Evolutionary conservation across 2,113 vertebrate species (phyloP).

Genomic region (Cepphus grylle): DNA sequence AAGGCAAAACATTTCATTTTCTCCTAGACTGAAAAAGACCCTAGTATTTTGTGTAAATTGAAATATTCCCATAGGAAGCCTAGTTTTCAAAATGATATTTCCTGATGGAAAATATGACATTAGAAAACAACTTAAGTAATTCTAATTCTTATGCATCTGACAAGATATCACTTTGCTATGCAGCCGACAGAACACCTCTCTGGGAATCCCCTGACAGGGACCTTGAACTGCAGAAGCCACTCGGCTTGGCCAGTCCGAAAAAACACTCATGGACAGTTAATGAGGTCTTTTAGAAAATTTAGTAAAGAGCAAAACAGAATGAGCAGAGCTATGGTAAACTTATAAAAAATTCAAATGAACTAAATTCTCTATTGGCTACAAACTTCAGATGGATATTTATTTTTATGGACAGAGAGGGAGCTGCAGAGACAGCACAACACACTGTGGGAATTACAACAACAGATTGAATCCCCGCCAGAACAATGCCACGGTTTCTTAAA

Average conservation of each 20-base stretch:
- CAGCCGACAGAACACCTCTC: not conserved
- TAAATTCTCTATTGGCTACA: not conserved
- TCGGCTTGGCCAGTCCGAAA: not conserved
- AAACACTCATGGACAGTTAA: not conserved
- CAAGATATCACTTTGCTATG: not conserved
- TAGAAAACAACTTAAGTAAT: not conserved
- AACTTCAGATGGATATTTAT: not conserved
- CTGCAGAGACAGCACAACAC: not conserved
- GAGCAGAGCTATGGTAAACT: not conserved
- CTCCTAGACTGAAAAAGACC: not conserved
- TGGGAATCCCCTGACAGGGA: not conserved
- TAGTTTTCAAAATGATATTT: not conserved
- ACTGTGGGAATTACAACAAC: not conserved
- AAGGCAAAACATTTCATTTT: conserved; percentile 38
- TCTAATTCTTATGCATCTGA: not conserved
- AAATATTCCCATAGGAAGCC: not conserved
- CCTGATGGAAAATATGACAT: not conserved
- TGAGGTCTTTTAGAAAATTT: not conserved
- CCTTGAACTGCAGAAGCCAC: not conserved
- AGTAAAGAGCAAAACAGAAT: not conserved
- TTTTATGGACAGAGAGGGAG: not conserved
- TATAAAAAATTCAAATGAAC: not conserved
- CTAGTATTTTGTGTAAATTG: not conserved
- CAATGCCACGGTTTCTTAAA: not conserved
- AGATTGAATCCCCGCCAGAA: not conserved